These are phyloP conservation scores for Eolophus roseicapilla DNA, from an alignment of 2,113 vertebrate genomes.

Conservation along the genomic window DNA sequence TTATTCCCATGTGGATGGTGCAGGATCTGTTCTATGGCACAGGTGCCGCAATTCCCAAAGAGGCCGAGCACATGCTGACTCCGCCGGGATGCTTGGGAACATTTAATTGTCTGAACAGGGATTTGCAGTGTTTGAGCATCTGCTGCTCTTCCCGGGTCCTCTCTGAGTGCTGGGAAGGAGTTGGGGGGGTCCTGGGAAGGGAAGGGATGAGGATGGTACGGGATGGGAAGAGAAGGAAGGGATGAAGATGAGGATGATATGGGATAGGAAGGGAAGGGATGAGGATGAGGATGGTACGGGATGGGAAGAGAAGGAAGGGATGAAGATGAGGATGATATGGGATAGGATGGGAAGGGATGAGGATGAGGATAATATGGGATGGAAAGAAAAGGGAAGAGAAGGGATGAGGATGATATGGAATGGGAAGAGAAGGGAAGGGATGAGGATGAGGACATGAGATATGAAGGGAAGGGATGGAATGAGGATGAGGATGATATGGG, in stretches of 20 bases:
- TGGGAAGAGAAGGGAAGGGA: neutral
- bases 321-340: no score
- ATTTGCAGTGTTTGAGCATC: fast-evolving
- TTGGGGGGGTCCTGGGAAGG: no score
- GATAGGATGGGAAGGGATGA: neutral
- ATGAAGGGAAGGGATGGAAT: neutral
- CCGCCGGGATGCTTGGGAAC: neutral
- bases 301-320: no score
- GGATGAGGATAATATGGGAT: neutral
- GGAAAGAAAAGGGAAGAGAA: neutral
- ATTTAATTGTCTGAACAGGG: neutral
- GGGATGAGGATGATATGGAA: neutral
- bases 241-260: no score
- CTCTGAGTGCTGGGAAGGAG: neutral
- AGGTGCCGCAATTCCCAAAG: neutral
- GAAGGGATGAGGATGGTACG: no score
- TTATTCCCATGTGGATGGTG: neutral
- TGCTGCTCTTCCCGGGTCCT: fast-evolving
- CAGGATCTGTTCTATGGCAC: fast-evolving
- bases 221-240: no score
- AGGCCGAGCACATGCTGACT: neutral
- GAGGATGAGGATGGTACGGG: no score
- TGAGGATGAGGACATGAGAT: neutral
- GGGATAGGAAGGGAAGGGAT: no score
- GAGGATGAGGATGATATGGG: neutral